These are phyloP conservation scores for Tipula confusa DNA, from an alignment of 2,888 invertebrate genomes.

Conservation along the genomic window DNA sequence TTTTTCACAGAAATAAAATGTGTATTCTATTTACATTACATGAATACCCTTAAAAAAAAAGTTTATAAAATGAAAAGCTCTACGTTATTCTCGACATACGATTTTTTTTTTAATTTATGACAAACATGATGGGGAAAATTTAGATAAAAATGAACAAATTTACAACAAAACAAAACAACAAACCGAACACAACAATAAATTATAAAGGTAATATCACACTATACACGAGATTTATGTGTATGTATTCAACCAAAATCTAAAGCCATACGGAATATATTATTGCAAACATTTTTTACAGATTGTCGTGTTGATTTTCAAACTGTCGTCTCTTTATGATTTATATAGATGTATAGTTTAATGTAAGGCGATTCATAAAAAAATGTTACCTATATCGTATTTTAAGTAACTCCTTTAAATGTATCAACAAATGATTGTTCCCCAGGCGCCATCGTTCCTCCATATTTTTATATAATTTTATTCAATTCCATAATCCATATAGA, in stretches of 20 bases:
- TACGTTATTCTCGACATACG: background rate
- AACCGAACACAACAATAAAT: background rate
- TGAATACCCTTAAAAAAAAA: background rate
- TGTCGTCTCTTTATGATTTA: too few species aligned
- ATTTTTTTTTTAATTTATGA: too few species aligned
- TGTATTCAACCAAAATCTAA: background rate
- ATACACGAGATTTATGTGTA: background rate
- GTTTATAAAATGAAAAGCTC: background rate
- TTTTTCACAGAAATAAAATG: background rate
- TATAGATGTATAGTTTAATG: too few species aligned
- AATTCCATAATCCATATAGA: background rate
- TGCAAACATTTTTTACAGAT: too few species aligned
- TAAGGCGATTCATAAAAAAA: too few species aligned
- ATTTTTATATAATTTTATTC: background rate
- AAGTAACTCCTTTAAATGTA: too few species aligned
- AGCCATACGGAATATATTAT: too few species aligned
- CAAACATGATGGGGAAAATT: background rate
- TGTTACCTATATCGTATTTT: too few species aligned
- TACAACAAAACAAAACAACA: background rate
- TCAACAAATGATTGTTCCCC: background rate
- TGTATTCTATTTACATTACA: too few species aligned
- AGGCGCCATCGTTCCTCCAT: background rate
- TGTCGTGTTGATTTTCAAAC: too few species aligned
- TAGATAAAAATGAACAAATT: background rate
- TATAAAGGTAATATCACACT: background rate